These are phyloP conservation scores for Isaurus tuberculatus DNA, from an alignment of 92 coral and sea anemone genomes.

Conservation along the genomic window DNA sequence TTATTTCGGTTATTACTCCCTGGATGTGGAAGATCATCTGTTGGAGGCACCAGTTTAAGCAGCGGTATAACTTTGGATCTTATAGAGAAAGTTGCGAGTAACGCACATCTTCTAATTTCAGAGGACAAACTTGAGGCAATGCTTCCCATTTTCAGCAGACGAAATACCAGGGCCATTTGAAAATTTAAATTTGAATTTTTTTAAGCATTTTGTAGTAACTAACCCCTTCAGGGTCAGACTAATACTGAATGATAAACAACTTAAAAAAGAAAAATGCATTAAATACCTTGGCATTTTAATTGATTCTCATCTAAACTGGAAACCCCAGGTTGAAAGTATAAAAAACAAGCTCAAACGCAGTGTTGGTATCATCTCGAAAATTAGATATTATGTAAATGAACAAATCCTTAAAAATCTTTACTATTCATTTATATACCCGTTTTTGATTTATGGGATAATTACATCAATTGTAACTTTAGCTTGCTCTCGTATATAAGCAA, in stretches of 20 bases:
- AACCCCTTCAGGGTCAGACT: too few species aligned
- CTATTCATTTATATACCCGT: too few species aligned
- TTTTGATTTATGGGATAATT: too few species aligned
- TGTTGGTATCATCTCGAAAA: too few species aligned
- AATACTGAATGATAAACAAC: too few species aligned
- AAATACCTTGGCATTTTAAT: too few species aligned
- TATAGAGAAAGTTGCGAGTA: slow-evolving; percentile 34
- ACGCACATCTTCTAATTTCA: neutral
- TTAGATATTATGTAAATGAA: too few species aligned
- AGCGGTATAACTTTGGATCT: slow-evolving; percentile 60
- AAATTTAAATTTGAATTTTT: slow-evolving; percentile 8
- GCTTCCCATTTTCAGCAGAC: slow-evolving; percentile 58
- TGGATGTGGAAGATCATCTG: slow-evolving; percentile 57
- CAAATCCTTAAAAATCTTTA: too few species aligned
- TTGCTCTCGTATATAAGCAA: slow-evolving; percentile 3
- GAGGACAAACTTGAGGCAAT: slow-evolving; percentile 2
- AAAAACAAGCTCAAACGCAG: too few species aligned
- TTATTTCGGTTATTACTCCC: neutral
- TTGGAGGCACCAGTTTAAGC: slow-evolving; percentile 54
- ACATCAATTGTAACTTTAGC: slow-evolving; percentile 1
- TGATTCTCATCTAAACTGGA: too few species aligned
- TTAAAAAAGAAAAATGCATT: too few species aligned
- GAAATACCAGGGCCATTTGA: slow-evolving; percentile 51
- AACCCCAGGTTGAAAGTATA: too few species aligned
- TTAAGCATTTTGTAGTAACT: neutral